Conservation (phyloP, 2,797 vertebrate species). For the Kryptolebias ocellatus region DNA sequence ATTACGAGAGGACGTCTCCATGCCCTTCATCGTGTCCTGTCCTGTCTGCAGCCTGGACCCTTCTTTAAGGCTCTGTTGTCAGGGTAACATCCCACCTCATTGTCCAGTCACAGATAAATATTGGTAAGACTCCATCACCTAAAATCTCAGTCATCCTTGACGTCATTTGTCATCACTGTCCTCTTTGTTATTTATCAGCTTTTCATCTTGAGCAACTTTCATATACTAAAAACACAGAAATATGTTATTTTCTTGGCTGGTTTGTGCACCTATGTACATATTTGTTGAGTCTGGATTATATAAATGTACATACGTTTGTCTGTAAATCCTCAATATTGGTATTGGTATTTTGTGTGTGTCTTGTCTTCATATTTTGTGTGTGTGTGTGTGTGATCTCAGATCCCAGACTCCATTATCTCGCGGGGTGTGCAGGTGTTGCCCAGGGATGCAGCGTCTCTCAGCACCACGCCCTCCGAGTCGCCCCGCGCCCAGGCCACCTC, state of each 20-base stretch:
- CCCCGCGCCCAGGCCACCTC: constrained; percentile 98
- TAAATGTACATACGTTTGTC: not conserved
- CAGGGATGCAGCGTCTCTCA: constrained; percentile 96
- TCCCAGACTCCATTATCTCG: constrained; percentile 98
- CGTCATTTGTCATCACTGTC: constrained; percentile 28
- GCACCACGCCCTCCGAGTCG: constrained; percentile 98
- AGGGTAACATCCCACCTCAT: constrained; percentile 64
- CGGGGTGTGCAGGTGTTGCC: constrained; percentile 98
- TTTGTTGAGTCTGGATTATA: constrained; percentile 22
- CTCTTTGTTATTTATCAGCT: constrained; percentile 29
- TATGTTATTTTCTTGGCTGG: constrained; percentile 2
- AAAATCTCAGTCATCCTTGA: constrained; percentile 21
- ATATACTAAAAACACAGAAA: not conserved
- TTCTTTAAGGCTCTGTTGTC: constrained; percentile 62
- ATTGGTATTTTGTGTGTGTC: constrained; percentile 2
- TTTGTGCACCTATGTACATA: constrained; percentile 23
- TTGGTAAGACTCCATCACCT: constrained; percentile 66
- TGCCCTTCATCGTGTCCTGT: constrained; percentile 55
- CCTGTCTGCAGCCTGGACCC: constrained; percentile 61
- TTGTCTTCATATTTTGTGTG: constrained; percentile 13
- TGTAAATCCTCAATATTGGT: constrained; percentile 18
- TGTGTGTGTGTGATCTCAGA: constrained; percentile 78
- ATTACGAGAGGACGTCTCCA: constrained; percentile 41
- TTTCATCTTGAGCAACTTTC: constrained; percentile 21
- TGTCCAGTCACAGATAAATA: constrained; percentile 65